Evolutionary conservation across 2,888 invertebrate species (phyloP), one percentile per base, ranked within the genome.

Genomic region (Syritta pipiens): DNA sequence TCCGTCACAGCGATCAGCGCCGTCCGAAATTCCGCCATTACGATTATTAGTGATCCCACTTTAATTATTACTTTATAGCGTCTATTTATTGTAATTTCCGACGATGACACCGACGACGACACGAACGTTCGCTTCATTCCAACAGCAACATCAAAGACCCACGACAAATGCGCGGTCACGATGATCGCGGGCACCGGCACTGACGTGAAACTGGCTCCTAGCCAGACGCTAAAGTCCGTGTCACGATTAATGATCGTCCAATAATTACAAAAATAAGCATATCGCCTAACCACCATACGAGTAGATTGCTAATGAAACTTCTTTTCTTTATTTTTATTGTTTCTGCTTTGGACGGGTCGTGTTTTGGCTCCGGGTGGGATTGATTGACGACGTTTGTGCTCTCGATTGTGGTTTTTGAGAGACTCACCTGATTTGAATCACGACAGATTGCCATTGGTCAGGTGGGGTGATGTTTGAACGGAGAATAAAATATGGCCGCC

Each of bases 201-300:
- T 12, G 7, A 22, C 9, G 1, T 10, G 4, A 17, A 9, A 17
- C 44, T 69, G 59, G 68, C 59, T 42, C 26, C 10, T 44, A 51
- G 68, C 59, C 59, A 69, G 51, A 42, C 49, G 71, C 55, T 71
- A 62, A 71, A 37, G 53, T 53, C 62, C 62, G 46, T 62, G 53
- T 71, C 71, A 71, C 71, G 71, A 71, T 62, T 60, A 71, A 71
- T 71, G 71, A 71, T 71, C 62, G 44, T 10, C 46, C 17, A 62
- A 62, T 71, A 71, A 71, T 71, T 62, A 71, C 44, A 62, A 71
- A 62, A 71, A 71, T 71, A 60, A 71, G 60, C 67, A 68, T 28
- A 40, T 28, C 57, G 28, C 35, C 67, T 57, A 48, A 55, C 37
- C 42, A 49, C 28, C n/a, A n/a, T n/a, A n/a, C n/a, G n/a, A n/a